These are phyloP conservation scores for Petrophora chlorosata DNA, from an alignment of 2,888 invertebrate species.

Conservation along the genomic window DNA sequence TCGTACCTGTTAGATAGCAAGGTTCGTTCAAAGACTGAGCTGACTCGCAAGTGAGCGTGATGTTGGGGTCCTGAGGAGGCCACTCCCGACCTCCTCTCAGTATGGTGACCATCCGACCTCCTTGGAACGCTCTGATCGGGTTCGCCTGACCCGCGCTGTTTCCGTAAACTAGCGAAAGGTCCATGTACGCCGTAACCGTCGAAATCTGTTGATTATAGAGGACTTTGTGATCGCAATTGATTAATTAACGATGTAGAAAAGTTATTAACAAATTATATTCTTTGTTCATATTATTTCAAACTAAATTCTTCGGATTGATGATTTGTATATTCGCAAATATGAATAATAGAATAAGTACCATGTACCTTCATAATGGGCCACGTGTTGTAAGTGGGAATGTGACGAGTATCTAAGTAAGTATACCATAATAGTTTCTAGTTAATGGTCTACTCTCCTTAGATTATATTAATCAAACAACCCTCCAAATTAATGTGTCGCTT, in stretches of 20 bases:
- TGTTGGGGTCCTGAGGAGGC: conserved; percentile 88
- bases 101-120: conserved; percentile 87
- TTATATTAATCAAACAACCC: conserved; percentile 2
- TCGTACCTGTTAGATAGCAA: conserved; percentile 89
- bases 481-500: not conserved
- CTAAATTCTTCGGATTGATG: too few relatives aligned
- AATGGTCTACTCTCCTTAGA: conserved; percentile 5
- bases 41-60: conserved; percentile 87
- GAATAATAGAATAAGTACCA: too few relatives aligned
- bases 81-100: conserved; percentile 87
- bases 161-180: conserved; percentile 92
- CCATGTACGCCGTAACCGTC: conserved; percentile 88
- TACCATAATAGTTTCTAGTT: not conserved
- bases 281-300: not conserved
- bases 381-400: too few relatives aligned
- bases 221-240: too few relatives aligned
- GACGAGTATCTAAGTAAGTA: too few relatives aligned
- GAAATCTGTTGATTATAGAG: conserved; percentile 74
- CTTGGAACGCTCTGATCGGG: conserved; percentile 86
- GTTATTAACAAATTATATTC: too few relatives aligned
- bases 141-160: conserved; percentile 86
- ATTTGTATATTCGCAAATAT: too few relatives aligned
- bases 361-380: too few relatives aligned
- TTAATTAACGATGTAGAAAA: too few relatives aligned
- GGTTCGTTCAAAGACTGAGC: conserved; percentile 85